A percentile compares a stretch with the other conserved stretches of the same genome.
phyloP scores from a whole-genome alignment of 2,888 invertebrate species.

The Meta bourneti region DNA sequence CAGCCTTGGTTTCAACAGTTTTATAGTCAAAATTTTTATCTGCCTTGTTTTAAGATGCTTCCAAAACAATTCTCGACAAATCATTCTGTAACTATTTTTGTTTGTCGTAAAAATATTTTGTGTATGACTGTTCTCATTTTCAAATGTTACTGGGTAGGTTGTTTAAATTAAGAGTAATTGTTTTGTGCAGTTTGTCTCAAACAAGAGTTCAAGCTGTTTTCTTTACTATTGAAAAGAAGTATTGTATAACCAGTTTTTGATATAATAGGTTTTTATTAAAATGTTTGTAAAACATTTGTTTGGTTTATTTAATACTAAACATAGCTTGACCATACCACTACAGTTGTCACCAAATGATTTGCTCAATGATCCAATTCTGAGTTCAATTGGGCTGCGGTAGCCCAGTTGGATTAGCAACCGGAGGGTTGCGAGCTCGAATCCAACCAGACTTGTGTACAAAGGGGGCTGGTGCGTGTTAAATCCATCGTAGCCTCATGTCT shows the following conservation, averaged over 20 bases:
- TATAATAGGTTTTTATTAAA: slow-evolving; percentile 52
- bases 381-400: too few species aligned
- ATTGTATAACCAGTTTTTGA: slow-evolving; percentile 43
- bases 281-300: slow-evolving; percentile 19
- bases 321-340: too few species aligned
- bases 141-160: background rate
- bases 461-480: too few species aligned
- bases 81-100: slow-evolving; percentile 7
- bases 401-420: too few species aligned
- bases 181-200: background rate
- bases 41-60: slow-evolving; percentile 1
- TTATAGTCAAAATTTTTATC: background rate
- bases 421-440: too few species aligned
- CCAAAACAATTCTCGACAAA: background rate
- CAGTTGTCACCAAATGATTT: too few species aligned
- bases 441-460: too few species aligned
- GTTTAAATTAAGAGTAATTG: background rate
- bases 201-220: slow-evolving; percentile 18
- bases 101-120: slow-evolving; percentile 2
- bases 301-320: too few species aligned
- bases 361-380: too few species aligned
- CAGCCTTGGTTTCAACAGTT: background rate
- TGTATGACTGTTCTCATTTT: slow-evolving; percentile 23
- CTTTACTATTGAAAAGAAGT: background rate
- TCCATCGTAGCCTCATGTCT: too few species aligned